These are phyloP conservation scores for Coecobrya sp. DNA, from an alignment of 2,888 invertebrate genomes.

Conservation along the genomic window DNA sequence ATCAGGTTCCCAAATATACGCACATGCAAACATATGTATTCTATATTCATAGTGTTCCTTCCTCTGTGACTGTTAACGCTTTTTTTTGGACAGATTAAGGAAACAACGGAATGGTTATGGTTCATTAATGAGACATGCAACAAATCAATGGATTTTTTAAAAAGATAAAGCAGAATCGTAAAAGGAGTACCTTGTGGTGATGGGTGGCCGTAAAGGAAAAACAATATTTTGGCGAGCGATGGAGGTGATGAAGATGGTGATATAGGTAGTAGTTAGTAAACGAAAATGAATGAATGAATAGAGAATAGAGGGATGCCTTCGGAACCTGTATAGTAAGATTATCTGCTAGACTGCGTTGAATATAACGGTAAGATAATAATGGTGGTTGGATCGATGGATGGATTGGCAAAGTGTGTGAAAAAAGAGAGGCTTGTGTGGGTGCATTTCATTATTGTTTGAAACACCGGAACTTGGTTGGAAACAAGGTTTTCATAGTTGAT, in stretches of 20 bases:
- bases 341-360: not conserved
- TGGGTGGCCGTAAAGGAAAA: conserved; percentile 35
- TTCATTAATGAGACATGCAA: conserved; percentile 79
- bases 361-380: conserved; percentile 37
- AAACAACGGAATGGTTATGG: conserved; percentile 68
- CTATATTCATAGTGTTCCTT: conserved; percentile 21
- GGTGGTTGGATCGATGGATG: conserved; percentile 53
- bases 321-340: not conserved
- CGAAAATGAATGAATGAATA: conserved; percentile 13
- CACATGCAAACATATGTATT: conserved; percentile 47
- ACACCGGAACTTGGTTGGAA: conserved; percentile 47
- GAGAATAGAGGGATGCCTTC: not conserved
- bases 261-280: not conserved
- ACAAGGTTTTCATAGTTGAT: conserved; percentile 50
- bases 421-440: not conserved
- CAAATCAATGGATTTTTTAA: conserved; percentile 71
- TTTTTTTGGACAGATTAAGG: conserved; percentile 65
- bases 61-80: conserved; percentile 18
- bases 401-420: not conserved
- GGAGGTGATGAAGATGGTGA: not conserved
- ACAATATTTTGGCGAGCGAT: conserved; percentile 23
- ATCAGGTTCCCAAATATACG: conserved; percentile 73
- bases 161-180: conserved; percentile 18
- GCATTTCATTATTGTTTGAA: conserved; percentile 53
- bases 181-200: conserved; percentile 12